Conservation (phyloP, 2,888 invertebrate genomes). For the Leucophenga maculata region DNA sequence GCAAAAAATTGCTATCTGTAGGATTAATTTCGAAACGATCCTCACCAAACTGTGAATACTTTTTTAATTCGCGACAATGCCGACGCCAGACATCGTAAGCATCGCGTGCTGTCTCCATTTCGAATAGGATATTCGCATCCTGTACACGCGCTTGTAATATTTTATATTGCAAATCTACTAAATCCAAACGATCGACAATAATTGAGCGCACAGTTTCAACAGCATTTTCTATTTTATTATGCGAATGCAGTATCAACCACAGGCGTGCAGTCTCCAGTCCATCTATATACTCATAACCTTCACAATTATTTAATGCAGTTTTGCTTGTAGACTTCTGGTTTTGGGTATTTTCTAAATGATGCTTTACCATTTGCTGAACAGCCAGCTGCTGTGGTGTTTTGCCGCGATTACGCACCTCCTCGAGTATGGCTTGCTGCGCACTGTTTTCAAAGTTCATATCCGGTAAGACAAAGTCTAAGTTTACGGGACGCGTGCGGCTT, state of each 20-base stretch:
- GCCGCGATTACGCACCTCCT: too few relatives aligned
- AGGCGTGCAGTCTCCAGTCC: neutral
- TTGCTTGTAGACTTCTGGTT: too few relatives aligned
- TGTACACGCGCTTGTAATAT: neutral
- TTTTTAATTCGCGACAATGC: neutral
- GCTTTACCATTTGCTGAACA: too few relatives aligned
- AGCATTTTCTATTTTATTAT: neutral
- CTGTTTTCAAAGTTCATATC: too few relatives aligned
- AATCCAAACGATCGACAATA: constrained; percentile 7
- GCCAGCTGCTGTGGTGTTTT: too few relatives aligned
- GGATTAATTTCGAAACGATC: too few relatives aligned
- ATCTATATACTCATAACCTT: neutral
- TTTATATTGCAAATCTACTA: constrained; percentile 6
- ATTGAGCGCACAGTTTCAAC: constrained; percentile 12
- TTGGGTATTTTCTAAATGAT: too few relatives aligned
- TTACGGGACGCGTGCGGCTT: too few relatives aligned
- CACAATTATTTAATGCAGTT: neutral
- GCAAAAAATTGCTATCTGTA: too few relatives aligned
- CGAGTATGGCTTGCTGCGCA: too few relatives aligned
- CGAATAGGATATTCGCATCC: neutral
- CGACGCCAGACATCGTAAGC: neutral
- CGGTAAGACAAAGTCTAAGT: too few relatives aligned
- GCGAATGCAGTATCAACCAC: neutral
- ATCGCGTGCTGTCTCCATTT: constrained; percentile 6
- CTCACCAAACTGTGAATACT: too few relatives aligned